Percentiles rank a stretch among this genome's conserved stretches.
These are phyloP conservation scores for Anoplophora glabripennis DNA, from an alignment of 1,140 invertebrate species.

Conservation along the genomic window DNA sequence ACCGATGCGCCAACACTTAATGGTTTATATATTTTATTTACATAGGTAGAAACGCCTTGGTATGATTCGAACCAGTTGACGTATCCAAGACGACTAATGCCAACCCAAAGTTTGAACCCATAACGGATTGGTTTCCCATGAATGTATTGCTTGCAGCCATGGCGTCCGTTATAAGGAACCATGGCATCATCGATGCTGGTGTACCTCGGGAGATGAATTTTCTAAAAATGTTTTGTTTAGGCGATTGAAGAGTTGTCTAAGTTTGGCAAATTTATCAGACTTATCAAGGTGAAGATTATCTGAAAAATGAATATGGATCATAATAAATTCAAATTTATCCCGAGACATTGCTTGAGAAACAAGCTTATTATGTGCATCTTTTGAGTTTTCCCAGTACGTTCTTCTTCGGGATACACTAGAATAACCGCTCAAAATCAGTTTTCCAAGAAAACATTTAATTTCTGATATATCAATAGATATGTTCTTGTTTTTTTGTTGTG, in stretches of 20 bases:
- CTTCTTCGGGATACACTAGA: no score
- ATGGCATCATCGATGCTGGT: constrained; percentile 25
- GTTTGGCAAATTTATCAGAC: constrained; percentile 41
- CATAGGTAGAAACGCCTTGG: no score
- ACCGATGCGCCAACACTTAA: no score
- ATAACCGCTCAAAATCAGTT: no score
- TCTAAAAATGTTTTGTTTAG: constrained; percentile 16
- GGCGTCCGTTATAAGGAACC: constrained; percentile 31
- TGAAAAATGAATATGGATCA: constrained; percentile 18
- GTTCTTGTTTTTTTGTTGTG: no score
- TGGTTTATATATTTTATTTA: no score
- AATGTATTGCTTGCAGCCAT: constrained; percentile 33
- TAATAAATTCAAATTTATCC: constrained; percentile 20
- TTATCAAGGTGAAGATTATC: constrained; percentile 35
- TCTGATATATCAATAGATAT: no score
- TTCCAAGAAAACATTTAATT: no score
- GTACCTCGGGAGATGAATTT: background rate
- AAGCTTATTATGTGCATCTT: no score
- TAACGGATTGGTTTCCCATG: constrained; percentile 29
- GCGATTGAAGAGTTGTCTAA: constrained; percentile 34
- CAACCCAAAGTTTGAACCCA: constrained; percentile 25
- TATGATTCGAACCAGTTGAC: no score
- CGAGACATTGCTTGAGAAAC: constrained; percentile 5
- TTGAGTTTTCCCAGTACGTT: no score
- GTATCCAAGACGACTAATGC: background rate